Evolutionary conservation across 2,888 invertebrate species (phyloP), one percentile per base, ranked within the genome.

Genomic region (Lycocerus yunnanus): DNA sequence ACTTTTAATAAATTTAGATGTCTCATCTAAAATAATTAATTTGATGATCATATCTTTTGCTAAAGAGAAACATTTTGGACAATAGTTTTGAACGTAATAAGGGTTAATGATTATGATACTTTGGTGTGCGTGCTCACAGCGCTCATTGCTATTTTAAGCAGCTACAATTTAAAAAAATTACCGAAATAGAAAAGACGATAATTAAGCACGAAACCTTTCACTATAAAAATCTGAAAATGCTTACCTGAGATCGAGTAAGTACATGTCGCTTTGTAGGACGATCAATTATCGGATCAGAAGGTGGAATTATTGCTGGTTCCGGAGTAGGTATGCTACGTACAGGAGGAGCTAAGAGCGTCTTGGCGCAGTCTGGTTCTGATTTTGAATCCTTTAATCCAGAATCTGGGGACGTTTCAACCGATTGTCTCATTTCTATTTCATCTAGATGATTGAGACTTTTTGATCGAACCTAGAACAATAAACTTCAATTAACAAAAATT

Each of bases 371-470:
- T 70, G 87, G 87, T 77, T 87, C 87, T 1, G 87, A 87, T 74
- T 84, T 84, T 15, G 86, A 85, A 75, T 87, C 87, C 79, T 87
- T 87, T 63, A 87, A 79, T 20, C 84, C 81, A 65, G 81, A 78
- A 67, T 86, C 83, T 18, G 82, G 75, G 13, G 82, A 74, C 14
- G 82, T 75, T 58, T 83, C 82, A 15, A 81, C 82, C 15, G 86
- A 84, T 74, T 86, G 87, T 69, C 86, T 82, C 86, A 86, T 86
- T 84, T 92, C 91, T 84, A 93, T 87, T 79, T 90, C 90, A 88
- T 93, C 93, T 85, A 93, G 88, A 85, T 93, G 93, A 79, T 92
- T 93, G 84, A 93, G 88, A 85, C 93, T 93, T 85, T 93, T 90
- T 78, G 93, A 93, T 84, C 93, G 92, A 82, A 93, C 90, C 93